Conservation (phyloP, 2,797 vertebrate species). For the Siniperca undulata region DNA sequence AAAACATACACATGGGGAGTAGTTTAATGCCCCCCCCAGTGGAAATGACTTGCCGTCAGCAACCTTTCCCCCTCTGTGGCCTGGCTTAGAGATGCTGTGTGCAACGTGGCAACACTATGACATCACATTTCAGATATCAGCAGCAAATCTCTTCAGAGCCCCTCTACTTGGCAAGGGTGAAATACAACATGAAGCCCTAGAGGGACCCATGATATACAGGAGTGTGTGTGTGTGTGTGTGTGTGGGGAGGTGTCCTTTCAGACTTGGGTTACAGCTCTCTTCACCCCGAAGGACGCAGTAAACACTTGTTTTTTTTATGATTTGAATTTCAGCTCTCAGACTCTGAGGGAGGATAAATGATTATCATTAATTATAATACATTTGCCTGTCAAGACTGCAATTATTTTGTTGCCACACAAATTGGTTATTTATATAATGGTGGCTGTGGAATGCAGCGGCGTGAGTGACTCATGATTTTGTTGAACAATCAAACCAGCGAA, state of each 20-base stretch:
- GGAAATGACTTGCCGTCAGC: not conserved
- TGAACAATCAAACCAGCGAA: slow-evolving; percentile 79
- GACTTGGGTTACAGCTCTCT: slow-evolving; percentile 67
- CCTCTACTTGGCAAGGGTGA: slow-evolving; percentile 3
- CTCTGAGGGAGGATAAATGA: slow-evolving; percentile 82
- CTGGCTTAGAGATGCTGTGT: slow-evolving; percentile 1
- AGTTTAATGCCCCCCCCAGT: not conserved
- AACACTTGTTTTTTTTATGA: slow-evolving; percentile 78
- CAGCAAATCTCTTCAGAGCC: slow-evolving; percentile 12
- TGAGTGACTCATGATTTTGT: slow-evolving; percentile 85
- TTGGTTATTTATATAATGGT: slow-evolving; percentile 80
- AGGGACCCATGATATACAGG: slow-evolving; percentile 8
- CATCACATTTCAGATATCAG: slow-evolving; percentile 46
- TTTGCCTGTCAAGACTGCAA: slow-evolving; percentile 86
- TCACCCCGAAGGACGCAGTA: slow-evolving; percentile 66
- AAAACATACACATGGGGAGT: not conserved
- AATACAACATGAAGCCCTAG: slow-evolving; percentile 26
- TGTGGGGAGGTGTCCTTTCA: slow-evolving; percentile 57
- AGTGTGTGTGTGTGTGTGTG: not conserved
- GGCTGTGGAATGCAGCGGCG: slow-evolving; percentile 75
- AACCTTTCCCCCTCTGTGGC: not conserved
- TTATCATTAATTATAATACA: slow-evolving; percentile 91
- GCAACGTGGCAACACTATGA: slow-evolving; percentile 6
- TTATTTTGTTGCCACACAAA: slow-evolving; percentile 89
- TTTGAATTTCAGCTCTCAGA: slow-evolving; percentile 79